Evolutionary conservation across 1,140 invertebrate species (phyloP).

Genomic region (Temnothorax nylanderi): DNA sequence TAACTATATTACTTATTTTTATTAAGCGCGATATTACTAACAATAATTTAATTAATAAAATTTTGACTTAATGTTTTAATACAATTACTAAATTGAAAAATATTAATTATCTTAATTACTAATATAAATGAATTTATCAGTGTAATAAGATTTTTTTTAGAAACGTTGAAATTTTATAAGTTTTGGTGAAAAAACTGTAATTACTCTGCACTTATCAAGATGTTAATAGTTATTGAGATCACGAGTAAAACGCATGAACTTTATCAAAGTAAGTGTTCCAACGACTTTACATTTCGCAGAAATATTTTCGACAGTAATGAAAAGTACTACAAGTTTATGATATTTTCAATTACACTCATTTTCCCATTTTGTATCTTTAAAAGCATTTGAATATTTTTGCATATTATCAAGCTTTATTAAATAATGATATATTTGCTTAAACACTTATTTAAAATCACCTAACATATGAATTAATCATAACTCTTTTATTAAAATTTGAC

Average conservation of each 20-base stretch:
- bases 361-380: neutral
- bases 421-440: neutral
- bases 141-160: neutral
- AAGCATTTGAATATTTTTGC: neutral
- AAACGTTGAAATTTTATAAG: neutral
- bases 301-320: neutral
- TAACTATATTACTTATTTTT: neutral
- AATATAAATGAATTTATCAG: slow-evolving; percentile 11
- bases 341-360: neutral
- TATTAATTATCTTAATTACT: neutral
- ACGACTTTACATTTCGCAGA: neutral
- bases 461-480: neutral
- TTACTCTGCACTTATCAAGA: neutral
- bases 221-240: neutral
- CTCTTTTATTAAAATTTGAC: neutral
- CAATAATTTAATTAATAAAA: neutral
- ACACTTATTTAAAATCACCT: neutral
- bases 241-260: neutral
- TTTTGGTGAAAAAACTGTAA: neutral
- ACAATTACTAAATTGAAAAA: neutral
- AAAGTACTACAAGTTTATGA: neutral
- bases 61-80: neutral
- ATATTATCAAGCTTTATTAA: neutral
- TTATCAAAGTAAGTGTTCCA: neutral
- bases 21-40: neutral